Conservation (phyloP, 2,797 vertebrate genomes). For the Nannoperca obscura region DNA sequence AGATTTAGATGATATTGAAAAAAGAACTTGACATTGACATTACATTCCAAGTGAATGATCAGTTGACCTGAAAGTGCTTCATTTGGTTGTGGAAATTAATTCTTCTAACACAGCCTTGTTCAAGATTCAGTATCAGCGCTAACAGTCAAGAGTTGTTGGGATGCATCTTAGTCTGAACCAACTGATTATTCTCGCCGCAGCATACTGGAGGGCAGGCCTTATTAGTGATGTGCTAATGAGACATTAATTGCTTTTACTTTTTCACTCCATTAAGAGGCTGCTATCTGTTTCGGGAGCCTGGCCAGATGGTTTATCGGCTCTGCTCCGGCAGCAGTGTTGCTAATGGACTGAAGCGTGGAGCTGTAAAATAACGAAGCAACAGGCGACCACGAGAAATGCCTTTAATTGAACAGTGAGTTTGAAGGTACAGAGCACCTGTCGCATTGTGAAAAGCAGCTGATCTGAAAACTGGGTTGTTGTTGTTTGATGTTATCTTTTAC, state of each 20-base stretch:
- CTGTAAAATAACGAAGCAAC: constrained; percentile 75
- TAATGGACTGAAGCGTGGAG: constrained; percentile 76
- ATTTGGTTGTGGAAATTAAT: constrained; percentile 24
- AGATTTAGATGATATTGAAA: background rate
- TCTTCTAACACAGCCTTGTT: constrained; percentile 4
- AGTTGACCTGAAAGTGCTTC: constrained; percentile 3
- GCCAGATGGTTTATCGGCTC: constrained; percentile 83
- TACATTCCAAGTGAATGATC: background rate
- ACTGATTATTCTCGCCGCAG: constrained; percentile 53
- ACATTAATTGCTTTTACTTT: constrained; percentile 85
- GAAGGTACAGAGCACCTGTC: constrained; percentile 59
- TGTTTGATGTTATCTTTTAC: background rate
- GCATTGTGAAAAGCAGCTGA: constrained; percentile 17
- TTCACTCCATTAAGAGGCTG: constrained; percentile 83
- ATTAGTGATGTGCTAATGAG: constrained; percentile 83
- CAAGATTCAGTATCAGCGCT: constrained; percentile 18
- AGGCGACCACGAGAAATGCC: constrained; percentile 57
- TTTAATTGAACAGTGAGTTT: constrained; percentile 53
- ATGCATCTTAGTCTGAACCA: constrained; percentile 54
- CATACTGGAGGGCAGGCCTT: constrained; percentile 73
- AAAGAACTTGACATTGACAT: constrained; percentile 3
- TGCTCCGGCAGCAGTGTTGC: constrained; percentile 58
- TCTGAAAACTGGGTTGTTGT: constrained; percentile 2
- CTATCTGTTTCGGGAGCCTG: constrained; percentile 79
- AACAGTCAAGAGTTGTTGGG: constrained; percentile 36